Evolutionary conservation across 2,888 invertebrate species (phyloP).

Genomic region (Drosophila sordidapex): DNA sequence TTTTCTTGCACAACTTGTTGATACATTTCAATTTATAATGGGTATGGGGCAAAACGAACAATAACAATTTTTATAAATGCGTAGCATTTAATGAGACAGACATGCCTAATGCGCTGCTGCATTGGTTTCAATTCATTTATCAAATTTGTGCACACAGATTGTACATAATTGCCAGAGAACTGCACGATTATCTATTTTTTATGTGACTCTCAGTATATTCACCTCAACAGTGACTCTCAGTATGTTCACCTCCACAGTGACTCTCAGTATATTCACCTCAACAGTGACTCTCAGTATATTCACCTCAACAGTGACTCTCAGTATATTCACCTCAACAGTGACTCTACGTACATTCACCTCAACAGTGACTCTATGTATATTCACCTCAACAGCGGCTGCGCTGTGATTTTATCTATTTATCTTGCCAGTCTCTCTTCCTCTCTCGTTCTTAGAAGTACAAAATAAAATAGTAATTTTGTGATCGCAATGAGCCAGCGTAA

Average conservation of each 20-base stretch:
- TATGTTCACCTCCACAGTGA: too few species aligned
- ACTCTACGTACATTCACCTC: too few species aligned
- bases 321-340: too few species aligned
- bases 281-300: not conserved
- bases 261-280: too few species aligned
- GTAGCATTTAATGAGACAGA: slow-evolving; percentile 1
- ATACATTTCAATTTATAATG: not conserved
- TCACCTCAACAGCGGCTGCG: not conserved
- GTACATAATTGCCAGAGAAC: slow-evolving; percentile 3
- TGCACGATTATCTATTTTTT: not conserved
- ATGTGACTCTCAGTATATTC: not conserved
- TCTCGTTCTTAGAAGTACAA: not conserved
- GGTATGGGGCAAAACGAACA: not conserved
- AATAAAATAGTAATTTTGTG: not conserved
- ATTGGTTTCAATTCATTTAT: slow-evolving; percentile 2
- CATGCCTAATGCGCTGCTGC: slow-evolving; percentile 1
- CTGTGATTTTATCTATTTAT: not conserved
- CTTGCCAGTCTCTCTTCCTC: not conserved
- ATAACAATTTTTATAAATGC: not conserved
- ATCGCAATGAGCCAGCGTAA: not conserved
- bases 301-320: not conserved
- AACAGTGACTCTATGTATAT: not conserved
- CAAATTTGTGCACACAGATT: slow-evolving; percentile 5
- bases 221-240: not conserved
- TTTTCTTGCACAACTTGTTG: not conserved